Percentiles rank a stretch among this genome's conserved stretches.
phyloP scores from a whole-genome alignment of 2,797 vertebrate species.

The Tenualosa ilisha region DNA sequence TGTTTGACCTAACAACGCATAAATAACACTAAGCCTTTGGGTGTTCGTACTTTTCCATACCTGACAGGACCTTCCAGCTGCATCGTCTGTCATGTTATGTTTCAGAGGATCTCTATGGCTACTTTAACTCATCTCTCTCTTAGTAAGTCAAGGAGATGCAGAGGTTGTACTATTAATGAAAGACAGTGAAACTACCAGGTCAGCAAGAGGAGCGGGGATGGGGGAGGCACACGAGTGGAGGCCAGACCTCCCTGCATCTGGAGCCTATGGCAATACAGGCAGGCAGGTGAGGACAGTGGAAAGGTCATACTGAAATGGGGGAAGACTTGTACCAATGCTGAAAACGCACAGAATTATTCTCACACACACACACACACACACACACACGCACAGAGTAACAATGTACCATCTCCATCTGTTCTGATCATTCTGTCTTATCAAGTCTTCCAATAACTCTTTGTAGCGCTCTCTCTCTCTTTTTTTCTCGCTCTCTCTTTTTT shows the following conservation, averaged over 20 bases:
- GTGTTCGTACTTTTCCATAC: not conserved
- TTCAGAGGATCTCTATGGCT: not conserved
- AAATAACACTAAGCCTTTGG: not conserved
- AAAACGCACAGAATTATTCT: not conserved
- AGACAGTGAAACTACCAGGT: constrained; percentile 18
- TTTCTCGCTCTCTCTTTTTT: not conserved
- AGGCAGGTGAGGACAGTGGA: constrained; percentile 17
- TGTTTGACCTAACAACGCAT: not conserved
- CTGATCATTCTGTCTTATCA: not conserved
- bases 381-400: not conserved
- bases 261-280: constrained; percentile 39
- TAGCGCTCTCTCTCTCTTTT: not conserved
- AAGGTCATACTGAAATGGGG: not conserved
- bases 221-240: constrained; percentile 14
- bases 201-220: not conserved
- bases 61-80: not conserved
- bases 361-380: not conserved
- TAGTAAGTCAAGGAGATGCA: not conserved
- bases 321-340: not conserved
- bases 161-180: constrained; percentile 24
- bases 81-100: not conserved
- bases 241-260: constrained; percentile 8
- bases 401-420: not conserved
- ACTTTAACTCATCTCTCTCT: not conserved
- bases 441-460: not conserved